Conservation (phyloP, 2,888 invertebrate species). For the Agriotes lineatus region DNA sequence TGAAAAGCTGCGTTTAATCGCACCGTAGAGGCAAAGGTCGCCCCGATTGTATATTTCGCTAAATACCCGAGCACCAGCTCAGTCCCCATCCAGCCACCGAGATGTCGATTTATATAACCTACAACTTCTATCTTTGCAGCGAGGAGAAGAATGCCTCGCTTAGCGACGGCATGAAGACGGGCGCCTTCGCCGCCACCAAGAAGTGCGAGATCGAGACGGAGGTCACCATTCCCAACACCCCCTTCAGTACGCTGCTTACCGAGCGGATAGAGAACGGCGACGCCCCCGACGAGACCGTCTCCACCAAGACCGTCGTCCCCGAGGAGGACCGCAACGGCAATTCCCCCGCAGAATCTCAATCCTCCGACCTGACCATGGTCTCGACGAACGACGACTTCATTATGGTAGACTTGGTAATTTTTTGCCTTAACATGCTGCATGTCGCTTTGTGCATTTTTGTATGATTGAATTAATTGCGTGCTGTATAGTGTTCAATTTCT, state of each 20-base stretch:
- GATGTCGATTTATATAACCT: no score
- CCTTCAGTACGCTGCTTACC: slow-evolving; percentile 72
- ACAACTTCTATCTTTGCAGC: slow-evolving; percentile 59
- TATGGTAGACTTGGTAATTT: slow-evolving; percentile 78
- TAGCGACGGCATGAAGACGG: slow-evolving; percentile 80
- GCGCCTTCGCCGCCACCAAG: slow-evolving; percentile 81
- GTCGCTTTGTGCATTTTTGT: slow-evolving; percentile 24
- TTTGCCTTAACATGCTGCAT: slow-evolving; percentile 44
- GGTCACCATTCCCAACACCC: slow-evolving; percentile 72
- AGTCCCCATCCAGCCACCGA: no score
- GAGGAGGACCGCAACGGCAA: slow-evolving; percentile 57
- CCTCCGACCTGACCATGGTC: slow-evolving; percentile 65
- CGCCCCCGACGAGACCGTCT: slow-evolving; percentile 8
- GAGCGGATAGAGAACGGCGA: slow-evolving; percentile 32
- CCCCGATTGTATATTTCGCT: no score
- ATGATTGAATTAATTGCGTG: no score
- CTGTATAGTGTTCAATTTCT: no score
- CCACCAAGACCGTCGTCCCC: slow-evolving; percentile 50
- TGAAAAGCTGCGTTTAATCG: no score
- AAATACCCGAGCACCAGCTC: no score
- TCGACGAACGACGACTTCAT: slow-evolving; percentile 76
- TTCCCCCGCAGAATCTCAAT: slow-evolving; percentile 64
- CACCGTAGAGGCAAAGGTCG: no score
- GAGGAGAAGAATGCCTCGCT: slow-evolving; percentile 78
- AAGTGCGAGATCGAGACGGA: slow-evolving; percentile 71